Conservation (phyloP, 2,797 vertebrate species). For the Semotilus atromaculatus region DNA sequence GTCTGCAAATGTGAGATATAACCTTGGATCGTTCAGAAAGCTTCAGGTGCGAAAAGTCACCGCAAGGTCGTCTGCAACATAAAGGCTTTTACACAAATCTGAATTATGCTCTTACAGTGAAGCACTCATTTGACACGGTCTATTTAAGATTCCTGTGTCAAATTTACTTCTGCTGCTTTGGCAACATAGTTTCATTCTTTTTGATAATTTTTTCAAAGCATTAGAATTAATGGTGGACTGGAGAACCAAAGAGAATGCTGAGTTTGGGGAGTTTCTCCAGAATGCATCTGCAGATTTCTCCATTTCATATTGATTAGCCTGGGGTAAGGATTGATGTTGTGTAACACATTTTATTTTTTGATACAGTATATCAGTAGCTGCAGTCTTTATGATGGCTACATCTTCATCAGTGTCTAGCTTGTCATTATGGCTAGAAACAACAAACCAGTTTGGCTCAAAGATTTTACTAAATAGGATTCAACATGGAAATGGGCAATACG, state of each 20-base stretch:
- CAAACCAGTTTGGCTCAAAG: neutral
- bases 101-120: slow-evolving; percentile 6
- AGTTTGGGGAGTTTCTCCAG: slow-evolving; percentile 27
- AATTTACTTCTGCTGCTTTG: slow-evolving; percentile 55
- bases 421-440: neutral
- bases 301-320: slow-evolving; percentile 49
- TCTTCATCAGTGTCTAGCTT: neutral
- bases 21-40: neutral
- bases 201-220: slow-evolving; percentile 54
- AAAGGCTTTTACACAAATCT: slow-evolving; percentile 10
- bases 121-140: neutral
- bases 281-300: slow-evolving; percentile 32
- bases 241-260: slow-evolving; percentile 37
- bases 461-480: slow-evolving; percentile 10
- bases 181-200: slow-evolving; percentile 55
- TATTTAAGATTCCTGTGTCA: slow-evolving; percentile 30
- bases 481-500: neutral
- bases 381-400: neutral
- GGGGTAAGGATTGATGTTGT: slow-evolving; percentile 22
- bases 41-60: slow-evolving; percentile 22
- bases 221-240: slow-evolving; percentile 40
- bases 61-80: slow-evolving; percentile 17
- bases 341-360: slow-evolving; percentile 25
- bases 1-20: slow-evolving; percentile 2
- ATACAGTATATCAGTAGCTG: neutral